Evolutionary conservation across 2,113 vertebrate genomes (phyloP).

Genomic region (Serilophus lunatus): DNA sequence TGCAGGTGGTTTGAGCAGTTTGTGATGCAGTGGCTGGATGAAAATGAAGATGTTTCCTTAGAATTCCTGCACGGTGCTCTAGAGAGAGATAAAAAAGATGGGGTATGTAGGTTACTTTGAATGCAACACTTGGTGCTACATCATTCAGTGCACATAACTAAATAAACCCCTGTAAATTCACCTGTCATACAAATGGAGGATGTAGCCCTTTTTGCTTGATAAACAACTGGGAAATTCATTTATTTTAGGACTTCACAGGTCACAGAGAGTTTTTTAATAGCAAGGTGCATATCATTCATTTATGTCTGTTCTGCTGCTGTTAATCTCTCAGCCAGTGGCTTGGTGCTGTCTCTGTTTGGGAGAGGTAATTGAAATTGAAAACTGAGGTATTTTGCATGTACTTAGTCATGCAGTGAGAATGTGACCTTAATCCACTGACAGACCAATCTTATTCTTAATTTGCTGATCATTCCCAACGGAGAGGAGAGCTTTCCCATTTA

Average conservation of each 20-base stretch:
- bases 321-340: not conserved
- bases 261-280: not conserved
- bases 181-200: not conserved
- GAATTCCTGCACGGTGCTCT: conserved; percentile 95
- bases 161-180: not conserved
- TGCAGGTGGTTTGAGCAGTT: conserved; percentile 95
- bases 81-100: conserved; percentile 97
- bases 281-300: not conserved
- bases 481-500: not conserved
- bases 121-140: not conserved
- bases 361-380: not conserved
- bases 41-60: conserved; percentile 96
- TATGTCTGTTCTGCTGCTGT: not conserved
- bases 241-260: not conserved
- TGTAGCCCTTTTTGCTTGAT: not conserved
- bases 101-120: conserved; percentile 77
- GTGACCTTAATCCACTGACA: conserved; percentile 18
- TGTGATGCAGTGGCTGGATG: conserved; percentile 96
- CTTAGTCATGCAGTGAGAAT: conserved; percentile 1
- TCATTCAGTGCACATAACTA: not conserved
- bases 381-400: not conserved
- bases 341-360: not conserved
- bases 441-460: not conserved
- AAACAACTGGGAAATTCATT: not conserved
- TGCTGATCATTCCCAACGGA: not conserved